phyloP scores from a whole-genome alignment of 2,797 vertebrate species.

The Pelochelys cantorii region DNA sequence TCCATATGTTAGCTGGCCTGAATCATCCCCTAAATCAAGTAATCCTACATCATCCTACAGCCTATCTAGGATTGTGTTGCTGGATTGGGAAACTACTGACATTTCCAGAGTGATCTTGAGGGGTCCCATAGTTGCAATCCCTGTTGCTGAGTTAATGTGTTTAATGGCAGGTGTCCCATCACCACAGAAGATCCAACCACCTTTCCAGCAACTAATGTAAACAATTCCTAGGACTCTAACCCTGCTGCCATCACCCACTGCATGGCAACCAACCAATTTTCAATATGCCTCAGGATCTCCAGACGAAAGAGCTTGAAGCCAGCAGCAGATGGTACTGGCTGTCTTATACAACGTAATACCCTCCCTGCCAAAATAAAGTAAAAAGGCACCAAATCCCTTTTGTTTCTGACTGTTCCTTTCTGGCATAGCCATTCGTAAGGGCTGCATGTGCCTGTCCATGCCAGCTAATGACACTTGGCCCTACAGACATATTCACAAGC shows the following conservation, averaged over 20 bases:
- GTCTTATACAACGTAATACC: background rate
- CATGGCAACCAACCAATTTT: background rate
- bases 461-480: background rate
- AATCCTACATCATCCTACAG: constrained; percentile 26
- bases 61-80: background rate
- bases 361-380: background rate
- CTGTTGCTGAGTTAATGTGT: background rate
- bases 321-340: background rate
- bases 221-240: background rate
- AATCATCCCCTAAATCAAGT: background rate
- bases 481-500: background rate
- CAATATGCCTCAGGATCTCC: background rate
- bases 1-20: background rate
- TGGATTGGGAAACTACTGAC: constrained; percentile 18
- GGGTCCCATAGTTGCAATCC: background rate
- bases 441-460: background rate
- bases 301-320: background rate
- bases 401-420: background rate
- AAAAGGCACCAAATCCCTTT: background rate
- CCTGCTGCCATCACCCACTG: rapidly evolving
- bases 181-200: background rate
- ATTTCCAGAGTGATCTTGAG: background rate
- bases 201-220: background rate
- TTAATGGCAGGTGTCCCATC: background rate
- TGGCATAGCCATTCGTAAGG: rapidly evolving